Conservation (phyloP, 1,140 invertebrate genomes). For the Meloidogyne exigua region DNA sequence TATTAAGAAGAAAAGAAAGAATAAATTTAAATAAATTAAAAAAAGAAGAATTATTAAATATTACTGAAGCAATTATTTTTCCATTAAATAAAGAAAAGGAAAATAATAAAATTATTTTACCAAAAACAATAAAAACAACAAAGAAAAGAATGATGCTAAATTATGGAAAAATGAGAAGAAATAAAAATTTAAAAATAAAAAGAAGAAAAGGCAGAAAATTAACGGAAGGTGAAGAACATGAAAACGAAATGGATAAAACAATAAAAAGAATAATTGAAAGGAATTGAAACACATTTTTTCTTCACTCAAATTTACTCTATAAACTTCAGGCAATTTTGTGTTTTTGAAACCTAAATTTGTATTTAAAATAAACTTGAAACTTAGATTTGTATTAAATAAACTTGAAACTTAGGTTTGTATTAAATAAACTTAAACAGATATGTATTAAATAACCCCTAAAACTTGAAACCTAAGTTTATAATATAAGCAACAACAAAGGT, state of each 20-base stretch:
- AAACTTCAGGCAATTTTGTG: neutral
- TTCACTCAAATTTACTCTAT: too few relatives aligned
- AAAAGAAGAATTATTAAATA: neutral
- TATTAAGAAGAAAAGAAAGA: neutral
- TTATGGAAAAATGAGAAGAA: neutral
- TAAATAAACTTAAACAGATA: too few relatives aligned
- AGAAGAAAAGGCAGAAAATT: neutral
- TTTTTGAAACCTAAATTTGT: neutral
- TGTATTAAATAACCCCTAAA: too few relatives aligned
- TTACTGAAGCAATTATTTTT: neutral
- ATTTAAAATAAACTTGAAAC: neutral
- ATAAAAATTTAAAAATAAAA: neutral
- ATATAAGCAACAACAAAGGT: too few relatives aligned
- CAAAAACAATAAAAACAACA: slow-evolving; percentile 5
- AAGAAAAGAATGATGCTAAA: neutral
- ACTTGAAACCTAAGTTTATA: too few relatives aligned
- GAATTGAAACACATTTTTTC: too few relatives aligned
- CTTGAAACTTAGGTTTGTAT: too few relatives aligned
- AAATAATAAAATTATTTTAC: neutral
- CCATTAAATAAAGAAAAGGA: neutral
- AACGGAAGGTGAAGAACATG: neutral
- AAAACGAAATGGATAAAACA: neutral
- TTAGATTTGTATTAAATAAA: too few relatives aligned
- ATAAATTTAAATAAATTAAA: neutral
- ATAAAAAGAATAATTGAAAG: neutral